Evolutionary conservation across 2,888 invertebrate species (phyloP).

Genomic region (Thysanoteuthis rhombus): DNA sequence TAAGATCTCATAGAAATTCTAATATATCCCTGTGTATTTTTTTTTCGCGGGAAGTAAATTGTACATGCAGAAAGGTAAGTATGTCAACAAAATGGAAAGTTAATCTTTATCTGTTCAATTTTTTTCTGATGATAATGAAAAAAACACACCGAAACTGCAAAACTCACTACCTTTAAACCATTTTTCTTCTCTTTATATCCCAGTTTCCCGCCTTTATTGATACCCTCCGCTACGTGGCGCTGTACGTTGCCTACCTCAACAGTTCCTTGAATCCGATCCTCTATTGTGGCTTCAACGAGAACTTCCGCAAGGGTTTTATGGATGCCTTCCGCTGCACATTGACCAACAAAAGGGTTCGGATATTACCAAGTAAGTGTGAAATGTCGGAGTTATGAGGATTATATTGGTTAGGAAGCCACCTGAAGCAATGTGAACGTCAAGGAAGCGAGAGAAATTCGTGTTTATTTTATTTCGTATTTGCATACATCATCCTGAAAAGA

Average conservation of each 20-base stretch:
- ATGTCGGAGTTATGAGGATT: neutral
- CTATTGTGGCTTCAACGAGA: slow-evolving; percentile 58
- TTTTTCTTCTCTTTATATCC: slow-evolving; percentile 31
- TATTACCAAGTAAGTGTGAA: slow-evolving; percentile 46
- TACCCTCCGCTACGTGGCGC: slow-evolving; percentile 47
- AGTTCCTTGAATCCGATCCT: slow-evolving; percentile 57
- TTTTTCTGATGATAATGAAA: too few species aligned
- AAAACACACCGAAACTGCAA: too few species aligned
- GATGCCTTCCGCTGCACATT: slow-evolving; percentile 52
- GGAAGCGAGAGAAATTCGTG: neutral
- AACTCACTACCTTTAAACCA: neutral
- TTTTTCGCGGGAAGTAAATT: too few species aligned
- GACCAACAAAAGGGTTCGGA: slow-evolving; percentile 43
- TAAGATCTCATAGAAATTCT: too few species aligned
- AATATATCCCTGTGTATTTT: too few species aligned
- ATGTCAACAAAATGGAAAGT: too few species aligned
- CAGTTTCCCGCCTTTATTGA: slow-evolving; percentile 46
- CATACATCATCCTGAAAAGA: neutral
- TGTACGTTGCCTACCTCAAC: slow-evolving; percentile 56
- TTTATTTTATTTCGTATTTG: neutral
- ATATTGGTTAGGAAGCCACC: neutral
- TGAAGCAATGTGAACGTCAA: neutral
- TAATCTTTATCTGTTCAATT: too few species aligned
- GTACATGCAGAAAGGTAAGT: too few species aligned
- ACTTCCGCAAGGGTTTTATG: slow-evolving; percentile 54